Evolutionary conservation across 2,113 vertebrate species (phyloP), one percentile per base, ranked within the genome.

Genomic region (Australoheros scitulus): DNA sequence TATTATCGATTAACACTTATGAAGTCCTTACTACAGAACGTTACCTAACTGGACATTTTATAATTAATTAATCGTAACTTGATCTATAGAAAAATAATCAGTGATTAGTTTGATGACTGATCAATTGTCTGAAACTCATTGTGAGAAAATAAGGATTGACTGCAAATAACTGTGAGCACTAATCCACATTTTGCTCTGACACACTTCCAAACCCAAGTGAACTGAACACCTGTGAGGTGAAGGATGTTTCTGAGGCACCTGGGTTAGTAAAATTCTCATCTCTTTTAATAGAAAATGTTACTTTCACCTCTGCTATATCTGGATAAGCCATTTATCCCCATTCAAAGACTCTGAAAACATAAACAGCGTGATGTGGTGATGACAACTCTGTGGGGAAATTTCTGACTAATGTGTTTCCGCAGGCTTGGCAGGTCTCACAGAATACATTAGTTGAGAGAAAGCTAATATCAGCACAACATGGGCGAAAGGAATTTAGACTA

Each of bases 381-480:
- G 61, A 81, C 58, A 81, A 38, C 63, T 82, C 76, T 61, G 58
- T 38, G 18, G 74, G 61, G 75, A 72, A 52, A 72, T 52, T 32
- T 72, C 43, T 72, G 1, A 88, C 60, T 78, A 75, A 87, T 81
- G 77, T 65, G 38, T 1, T 36, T 64, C 50, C 36, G 41, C 26
- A 13, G 26, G 22, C 80, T 50, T 55, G 29, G 65, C 79, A 70
- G 79, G 47, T 72, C 9, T 24, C 50, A 68, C 24, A 65, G 79
- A 80, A 61, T 79, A 63, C 60, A 81, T 52, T n/a, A n/a, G 55
- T 38, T 38, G 26, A 56, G 47, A 61, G 32, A 77, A 34, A 8
- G 52, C 86, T 8, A 72, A 52, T 32, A 72, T n/a, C 79, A 89
- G 78, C 84, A 75, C 59, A 74, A 81, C 24, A 24, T 6, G 32